Conservation (phyloP, 2,113 vertebrate genomes). For the Rhea pennata region DNA sequence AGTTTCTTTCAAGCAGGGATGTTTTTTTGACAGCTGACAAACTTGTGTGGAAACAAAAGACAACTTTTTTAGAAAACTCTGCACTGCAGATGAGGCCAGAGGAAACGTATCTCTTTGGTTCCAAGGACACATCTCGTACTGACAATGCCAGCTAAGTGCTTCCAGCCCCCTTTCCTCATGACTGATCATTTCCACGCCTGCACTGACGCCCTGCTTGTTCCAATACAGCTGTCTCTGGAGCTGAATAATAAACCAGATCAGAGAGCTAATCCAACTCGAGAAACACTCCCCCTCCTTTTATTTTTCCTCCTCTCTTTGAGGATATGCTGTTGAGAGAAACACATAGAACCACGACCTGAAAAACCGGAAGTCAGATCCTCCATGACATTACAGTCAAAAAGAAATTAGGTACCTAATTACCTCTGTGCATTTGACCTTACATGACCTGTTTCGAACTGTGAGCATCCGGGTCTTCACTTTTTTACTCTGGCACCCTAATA, state of each 20-base stretch:
- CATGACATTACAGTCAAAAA: neutral
- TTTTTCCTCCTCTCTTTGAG: neutral
- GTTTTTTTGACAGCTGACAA: neutral
- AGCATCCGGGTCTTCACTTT: neutral
- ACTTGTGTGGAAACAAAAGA: neutral
- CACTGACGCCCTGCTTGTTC: neutral
- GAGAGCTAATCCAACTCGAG: neutral
- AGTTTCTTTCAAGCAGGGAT: neutral
- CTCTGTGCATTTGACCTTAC: neutral
- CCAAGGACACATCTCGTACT: neutral
- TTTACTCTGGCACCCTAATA: neutral
- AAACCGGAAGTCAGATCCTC: neutral
- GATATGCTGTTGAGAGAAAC: neutral
- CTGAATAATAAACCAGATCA: constrained; percentile 31
- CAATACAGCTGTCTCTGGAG: neutral
- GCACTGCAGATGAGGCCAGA: constrained; percentile 11
- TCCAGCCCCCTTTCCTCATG: constrained; percentile 12
- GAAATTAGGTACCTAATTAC: neutral
- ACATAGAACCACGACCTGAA: neutral
- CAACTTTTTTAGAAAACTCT: neutral
- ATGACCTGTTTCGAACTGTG: neutral
- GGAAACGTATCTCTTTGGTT: neutral
- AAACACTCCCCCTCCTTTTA: neutral
- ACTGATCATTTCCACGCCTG: neutral
- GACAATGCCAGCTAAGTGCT: neutral